Base-by-base conservation (phyloP, 2,113 vertebrate species). In the Onychostoma macrolepis region DNA sequence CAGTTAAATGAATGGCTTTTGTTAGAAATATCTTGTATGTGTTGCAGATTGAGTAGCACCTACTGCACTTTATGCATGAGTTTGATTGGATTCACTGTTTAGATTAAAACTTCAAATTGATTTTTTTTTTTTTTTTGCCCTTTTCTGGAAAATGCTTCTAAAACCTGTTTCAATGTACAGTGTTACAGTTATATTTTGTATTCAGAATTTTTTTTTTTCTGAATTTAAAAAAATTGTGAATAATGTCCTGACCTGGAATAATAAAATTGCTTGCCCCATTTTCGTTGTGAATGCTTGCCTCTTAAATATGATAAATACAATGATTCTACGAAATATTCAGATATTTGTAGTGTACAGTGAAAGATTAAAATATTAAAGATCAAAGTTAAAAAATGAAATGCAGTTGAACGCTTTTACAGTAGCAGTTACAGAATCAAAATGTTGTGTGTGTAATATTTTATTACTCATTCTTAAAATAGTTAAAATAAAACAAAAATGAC, bases 11-110 rank as follows among this genome's bases (percentile, higher is more conserved):
- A 26, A 9, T 13, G 21, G 21, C 15, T 41, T 58, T 41, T 80
- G 6, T 61, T 63, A 61, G 24, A 79, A 58, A 38, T 38, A 21
- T 4, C 1, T 21, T 65, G 13, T 28, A 48, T 50, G 45, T 48
- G 48, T 50, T 65, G 81, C 81, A 50, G 65, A 72, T 24, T 53
- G 21, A 83, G 19, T 45, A 48, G 63, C 80, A 69, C 24, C 38
- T 81, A n/a, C 67, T 38, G 82, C 82, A 84, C 82, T 56, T 82
- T 58, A 83, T 17, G 17, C 81, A 48, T 21, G 80, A 81, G 56
- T 36, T 65, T 43, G 3, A 2, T 50, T 24, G 28, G 2, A 15
- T 30, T 69, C 3, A 6, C 41, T 80, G 17, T 19, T 19, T 53
- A 19, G 50, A 53, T 19, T 19, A 6, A 50, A 50, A 48, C 6